Conservation (phyloP, 2,113 vertebrate genomes). For the Rana temporaria region DNA sequence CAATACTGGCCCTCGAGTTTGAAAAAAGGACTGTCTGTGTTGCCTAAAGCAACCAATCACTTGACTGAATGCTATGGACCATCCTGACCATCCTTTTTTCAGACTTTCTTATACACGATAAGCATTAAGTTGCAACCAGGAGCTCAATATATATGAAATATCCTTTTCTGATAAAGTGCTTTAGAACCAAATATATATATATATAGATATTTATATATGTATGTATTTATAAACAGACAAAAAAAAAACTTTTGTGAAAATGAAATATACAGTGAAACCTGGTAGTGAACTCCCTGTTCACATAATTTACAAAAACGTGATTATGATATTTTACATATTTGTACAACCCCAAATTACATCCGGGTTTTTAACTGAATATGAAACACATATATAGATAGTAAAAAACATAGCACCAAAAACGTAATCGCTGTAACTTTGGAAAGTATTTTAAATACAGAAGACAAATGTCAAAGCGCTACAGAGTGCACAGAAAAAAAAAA, state of each 20-base stretch:
- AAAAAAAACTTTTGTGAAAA: slow-evolving; percentile 20
- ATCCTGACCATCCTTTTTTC: no score
- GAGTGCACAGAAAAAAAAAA: slow-evolving; percentile 29
- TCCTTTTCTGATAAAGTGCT: slow-evolving; percentile 72
- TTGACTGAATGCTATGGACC: no score
- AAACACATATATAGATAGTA: slow-evolving; percentile 23
- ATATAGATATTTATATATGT: slow-evolving; percentile 64
- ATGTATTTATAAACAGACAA: slow-evolving; percentile 58
- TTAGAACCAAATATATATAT: slow-evolving; percentile 57
- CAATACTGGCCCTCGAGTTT: not conserved
- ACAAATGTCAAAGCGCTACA: slow-evolving; percentile 12
- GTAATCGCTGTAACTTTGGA: slow-evolving; percentile 51
- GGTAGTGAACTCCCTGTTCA: slow-evolving; percentile 4
- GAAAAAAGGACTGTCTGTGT: no score
- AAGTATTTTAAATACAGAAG: slow-evolving; percentile 6
- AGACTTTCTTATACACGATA: no score
- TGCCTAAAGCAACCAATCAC: no score
- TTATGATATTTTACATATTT: slow-evolving; percentile 7
- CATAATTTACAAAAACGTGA: slow-evolving; percentile 25
- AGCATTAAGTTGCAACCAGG: slow-evolving; percentile 12
- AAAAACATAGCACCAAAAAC: slow-evolving; percentile 49
- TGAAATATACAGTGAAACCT: slow-evolving; percentile 35
- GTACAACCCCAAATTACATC: slow-evolving; percentile 36
- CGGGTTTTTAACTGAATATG: slow-evolving; percentile 1
- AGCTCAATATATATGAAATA: slow-evolving; percentile 58